Conservation (phyloP, 2,113 vertebrate genomes). For the Amblyopsis rosae region DNA sequence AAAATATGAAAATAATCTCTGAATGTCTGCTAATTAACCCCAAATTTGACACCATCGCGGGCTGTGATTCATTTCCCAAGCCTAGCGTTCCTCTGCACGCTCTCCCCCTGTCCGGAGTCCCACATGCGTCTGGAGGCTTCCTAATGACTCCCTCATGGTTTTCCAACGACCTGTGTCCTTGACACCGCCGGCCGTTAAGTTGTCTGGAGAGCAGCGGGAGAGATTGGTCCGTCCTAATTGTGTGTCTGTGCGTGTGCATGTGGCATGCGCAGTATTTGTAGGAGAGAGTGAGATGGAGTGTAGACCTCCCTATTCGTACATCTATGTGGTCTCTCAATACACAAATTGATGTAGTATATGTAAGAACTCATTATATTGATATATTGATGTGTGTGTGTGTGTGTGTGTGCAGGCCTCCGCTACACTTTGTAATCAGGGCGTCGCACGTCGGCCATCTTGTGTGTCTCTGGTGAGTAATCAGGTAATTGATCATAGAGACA, state of each 20-base stretch:
- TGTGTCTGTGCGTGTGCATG: neutral
- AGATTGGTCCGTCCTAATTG: conserved; percentile 6
- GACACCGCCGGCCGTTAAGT: conserved; percentile 44
- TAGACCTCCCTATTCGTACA: neutral
- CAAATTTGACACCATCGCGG: conserved; percentile 15
- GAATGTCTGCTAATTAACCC: conserved; percentile 3
- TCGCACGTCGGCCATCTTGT: conserved; percentile 61
- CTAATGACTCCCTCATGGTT: conserved; percentile 56
- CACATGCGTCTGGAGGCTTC: conserved; percentile 26
- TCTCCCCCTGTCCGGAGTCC: too few relatives aligned
- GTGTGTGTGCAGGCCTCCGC: conserved; percentile 26
- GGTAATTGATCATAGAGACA: conserved; percentile 82
- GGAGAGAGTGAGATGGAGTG: too few relatives aligned
- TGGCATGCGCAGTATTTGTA: too few relatives aligned
- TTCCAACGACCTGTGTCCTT: conserved; percentile 55
- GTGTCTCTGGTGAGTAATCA: conserved; percentile 77
- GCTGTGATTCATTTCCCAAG: conserved; percentile 13
- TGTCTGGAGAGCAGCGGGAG: conserved; percentile 37
- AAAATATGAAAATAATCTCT: conserved; percentile 24
- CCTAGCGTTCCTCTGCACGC: conserved; percentile 3
- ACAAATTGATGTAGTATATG: neutral
- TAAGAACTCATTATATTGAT: neutral
- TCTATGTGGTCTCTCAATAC: neutral
- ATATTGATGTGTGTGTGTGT: conserved; percentile 19
- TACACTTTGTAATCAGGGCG: conserved; percentile 21